A percentile compares a stretch with the other conserved stretches of the same genome.
These are phyloP conservation scores for Vidua chalybeata DNA, from an alignment of 2,113 vertebrate genomes.

Conservation along the genomic window DNA sequence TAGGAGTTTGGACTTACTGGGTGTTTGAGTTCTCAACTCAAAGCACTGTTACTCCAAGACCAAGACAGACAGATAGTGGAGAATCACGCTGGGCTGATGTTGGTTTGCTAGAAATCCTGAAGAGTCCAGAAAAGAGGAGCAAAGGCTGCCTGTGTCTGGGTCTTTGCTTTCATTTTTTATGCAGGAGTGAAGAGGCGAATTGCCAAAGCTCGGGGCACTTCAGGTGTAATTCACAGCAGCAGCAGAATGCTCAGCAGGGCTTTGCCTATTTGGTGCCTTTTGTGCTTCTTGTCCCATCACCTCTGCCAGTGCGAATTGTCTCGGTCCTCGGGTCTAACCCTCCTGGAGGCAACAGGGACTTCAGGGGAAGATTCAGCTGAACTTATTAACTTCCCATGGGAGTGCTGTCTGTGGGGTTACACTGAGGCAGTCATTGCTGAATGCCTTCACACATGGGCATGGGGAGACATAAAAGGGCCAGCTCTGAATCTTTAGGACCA, in stretches of 20 bases:
- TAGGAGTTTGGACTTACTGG: neutral
- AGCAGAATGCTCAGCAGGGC: neutral
- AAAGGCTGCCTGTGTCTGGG: neutral
- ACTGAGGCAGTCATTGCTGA: rapidly evolving
- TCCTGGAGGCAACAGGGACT: neutral
- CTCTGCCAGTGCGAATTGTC: neutral
- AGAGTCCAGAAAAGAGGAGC: neutral
- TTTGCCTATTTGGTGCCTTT: neutral
- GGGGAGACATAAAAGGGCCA: rapidly evolving
- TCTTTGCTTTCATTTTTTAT: neutral
- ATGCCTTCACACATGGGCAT: neutral
- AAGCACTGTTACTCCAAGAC: neutral
- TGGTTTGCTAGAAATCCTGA: neutral
- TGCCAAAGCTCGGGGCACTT: neutral
- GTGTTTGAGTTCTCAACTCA: neutral
- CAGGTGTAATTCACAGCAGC: neutral
- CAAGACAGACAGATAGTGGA: neutral
- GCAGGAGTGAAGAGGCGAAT: neutral
- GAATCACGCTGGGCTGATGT: neutral
- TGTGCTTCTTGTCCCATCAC: neutral
- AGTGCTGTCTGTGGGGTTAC: neutral
- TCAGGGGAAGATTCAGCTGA: neutral
- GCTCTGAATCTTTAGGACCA: neutral
- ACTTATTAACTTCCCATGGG: neutral
- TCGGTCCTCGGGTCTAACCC: neutral